Evolutionary conservation across 2,888 invertebrate genomes (phyloP).

Genomic region (Alentia gelatinosa): DNA sequence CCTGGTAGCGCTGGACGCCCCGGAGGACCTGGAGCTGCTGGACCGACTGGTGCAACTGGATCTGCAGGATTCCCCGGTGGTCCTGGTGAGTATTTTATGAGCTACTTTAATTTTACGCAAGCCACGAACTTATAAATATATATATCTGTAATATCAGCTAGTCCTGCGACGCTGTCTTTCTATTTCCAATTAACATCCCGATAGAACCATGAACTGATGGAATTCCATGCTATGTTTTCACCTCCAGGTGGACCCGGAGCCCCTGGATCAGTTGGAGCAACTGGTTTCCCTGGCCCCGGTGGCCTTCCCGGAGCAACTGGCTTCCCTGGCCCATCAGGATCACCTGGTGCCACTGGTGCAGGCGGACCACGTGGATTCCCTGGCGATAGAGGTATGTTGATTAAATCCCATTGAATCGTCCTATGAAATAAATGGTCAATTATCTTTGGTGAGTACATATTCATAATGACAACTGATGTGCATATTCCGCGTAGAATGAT

Average conservation of each 20-base stretch:
- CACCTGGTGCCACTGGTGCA: constrained; percentile 34
- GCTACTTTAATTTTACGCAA: no score
- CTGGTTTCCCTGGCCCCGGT: constrained; percentile 55
- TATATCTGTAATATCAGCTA: neutral
- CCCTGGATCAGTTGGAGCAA: constrained; percentile 54
- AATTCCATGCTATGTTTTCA: no score
- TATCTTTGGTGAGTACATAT: no score
- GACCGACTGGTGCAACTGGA: constrained; percentile 59
- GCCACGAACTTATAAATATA: no score
- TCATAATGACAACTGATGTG: no score
- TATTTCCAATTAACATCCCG: no score
- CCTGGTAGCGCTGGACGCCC: constrained; percentile 54
- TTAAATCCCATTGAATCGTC: no score
- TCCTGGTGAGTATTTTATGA: constrained; percentile 57
- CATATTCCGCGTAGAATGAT: no score
- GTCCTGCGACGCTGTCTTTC: no score
- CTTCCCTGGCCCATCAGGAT: constrained; percentile 55
- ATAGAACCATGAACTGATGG: no score
- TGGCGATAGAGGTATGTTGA: constrained; percentile 57
- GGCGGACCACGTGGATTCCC: constrained; percentile 58
- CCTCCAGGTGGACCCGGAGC: constrained; percentile 55
- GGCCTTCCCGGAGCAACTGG: constrained; percentile 57
- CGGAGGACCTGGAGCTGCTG: constrained; percentile 58
- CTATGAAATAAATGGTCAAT: no score
- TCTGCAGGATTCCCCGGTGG: constrained; percentile 54